Conservation (phyloP, 2,888 invertebrate genomes). For the Meganola albula region DNA sequence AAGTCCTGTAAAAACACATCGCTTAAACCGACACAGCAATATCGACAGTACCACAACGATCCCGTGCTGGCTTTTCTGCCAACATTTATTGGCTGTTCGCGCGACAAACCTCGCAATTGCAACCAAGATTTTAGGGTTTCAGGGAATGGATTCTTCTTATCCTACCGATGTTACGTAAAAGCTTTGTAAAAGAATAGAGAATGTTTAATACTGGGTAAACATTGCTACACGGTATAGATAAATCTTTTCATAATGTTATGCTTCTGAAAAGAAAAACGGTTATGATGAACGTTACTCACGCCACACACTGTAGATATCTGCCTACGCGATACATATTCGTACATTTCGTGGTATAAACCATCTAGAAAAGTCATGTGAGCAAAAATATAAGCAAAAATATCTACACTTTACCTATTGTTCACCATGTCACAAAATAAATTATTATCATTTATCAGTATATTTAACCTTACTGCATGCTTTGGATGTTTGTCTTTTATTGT, state of each 20-base stretch:
- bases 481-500: no score
- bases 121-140: slow-evolving; percentile 50
- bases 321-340: no score
- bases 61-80: slow-evolving; percentile 42
- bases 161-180: slow-evolving; percentile 38
- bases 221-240: slow-evolving; percentile 41
- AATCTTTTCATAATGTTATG: slow-evolving; percentile 36
- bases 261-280: slow-evolving; percentile 28
- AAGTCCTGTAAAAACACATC: no score
- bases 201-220: slow-evolving; percentile 47
- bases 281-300: slow-evolving; percentile 21
- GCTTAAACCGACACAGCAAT: slow-evolving; percentile 34
- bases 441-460: no score
- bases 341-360: no score
- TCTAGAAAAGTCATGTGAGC: slow-evolving; percentile 17
- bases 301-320: slow-evolving; percentile 15
- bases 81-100: slow-evolving; percentile 50
- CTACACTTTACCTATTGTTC: no score
- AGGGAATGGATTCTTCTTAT: slow-evolving; percentile 50
- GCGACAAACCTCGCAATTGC: slow-evolving; percentile 51
- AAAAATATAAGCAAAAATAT: slow-evolving; percentile 10
- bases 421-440: no score
- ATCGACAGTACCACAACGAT: slow-evolving; percentile 41
- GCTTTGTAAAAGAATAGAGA: slow-evolving; percentile 35
- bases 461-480: no score